Evolutionary conservation across 2,797 vertebrate genomes (phyloP), one percentile per base, ranked within the genome.

Genomic region (Myotis planiceps): DNA sequence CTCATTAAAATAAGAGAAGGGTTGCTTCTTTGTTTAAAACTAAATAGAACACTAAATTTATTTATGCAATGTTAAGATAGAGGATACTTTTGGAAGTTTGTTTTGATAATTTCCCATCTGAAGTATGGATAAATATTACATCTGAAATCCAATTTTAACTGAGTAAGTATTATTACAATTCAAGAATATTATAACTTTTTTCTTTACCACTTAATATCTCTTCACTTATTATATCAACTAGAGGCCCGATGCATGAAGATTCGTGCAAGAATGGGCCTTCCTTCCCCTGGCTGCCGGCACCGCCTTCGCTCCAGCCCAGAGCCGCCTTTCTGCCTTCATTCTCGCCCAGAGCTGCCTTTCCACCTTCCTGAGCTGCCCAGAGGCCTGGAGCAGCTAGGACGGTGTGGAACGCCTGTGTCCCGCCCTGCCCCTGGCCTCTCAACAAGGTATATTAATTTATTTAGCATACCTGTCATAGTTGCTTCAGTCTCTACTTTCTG

Each of bases 141-240:
- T 8, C 53, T 49, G 96, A 96, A 71, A 27, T 86, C 81, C n/a
- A 88, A 18, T 16, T 97, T 92, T 96, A 42, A 49, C 96, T 97
- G 93, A 60, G 53, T 83, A 96, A 96, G 53, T 88, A 88, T 51
- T 89, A 18, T 68, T 94, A 74, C 39, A 96, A 89, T 79, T 68
- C 37, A 92, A 94, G 72, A 88, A 14, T 85, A 37, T 8, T 51
- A 53, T 74, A 69, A 25, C 4, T 84, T 82, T 47, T 53, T 72
- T n/a, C 34, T 91, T 19, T 71, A 71, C 39, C 60, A 27, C 68
- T 93, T 47, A 90, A 55, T 75, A 95, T 95, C 10, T 71, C 9
- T 96, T 89, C 14, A 96, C 9, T 97, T 97, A 75, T 53, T 93
- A 69, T 42, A 42, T 42, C 42, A 42, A 42, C 42, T 42, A 42